A percentile compares a stretch with the other conserved stretches of the same genome.
Conservation (phyloP, 2,888 invertebrate genomes). For the Antitype chi region DNA sequence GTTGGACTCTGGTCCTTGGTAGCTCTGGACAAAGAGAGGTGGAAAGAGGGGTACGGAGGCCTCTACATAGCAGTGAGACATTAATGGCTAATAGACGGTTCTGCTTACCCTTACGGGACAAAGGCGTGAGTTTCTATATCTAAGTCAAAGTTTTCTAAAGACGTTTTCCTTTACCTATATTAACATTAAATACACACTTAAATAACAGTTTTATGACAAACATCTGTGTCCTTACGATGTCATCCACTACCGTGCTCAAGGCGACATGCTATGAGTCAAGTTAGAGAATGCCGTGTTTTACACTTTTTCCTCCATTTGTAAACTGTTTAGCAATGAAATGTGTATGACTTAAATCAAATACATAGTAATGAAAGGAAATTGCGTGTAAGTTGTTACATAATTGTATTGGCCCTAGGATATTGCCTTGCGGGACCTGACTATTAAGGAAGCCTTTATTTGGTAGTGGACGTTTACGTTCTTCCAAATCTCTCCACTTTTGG, state of each 20-base stretch:
- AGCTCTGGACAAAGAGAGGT: too few species aligned
- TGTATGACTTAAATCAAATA: constrained; percentile 24
- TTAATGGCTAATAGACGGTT: too few species aligned
- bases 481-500: too few species aligned
- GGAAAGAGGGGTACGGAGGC: too few species aligned
- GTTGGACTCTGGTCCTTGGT: too few species aligned
- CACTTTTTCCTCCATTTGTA: constrained; percentile 36
- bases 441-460: background rate
- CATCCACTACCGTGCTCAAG: constrained; percentile 31
- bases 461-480: background rate
- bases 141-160: background rate
- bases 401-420: constrained; percentile 16
- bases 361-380: constrained; percentile 1
- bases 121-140: background rate
- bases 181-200: constrained; percentile 17
- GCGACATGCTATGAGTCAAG: constrained; percentile 35
- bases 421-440: constrained; percentile 3
- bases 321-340: constrained; percentile 12
- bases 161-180: background rate
- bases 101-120: background rate
- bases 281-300: constrained; percentile 1
- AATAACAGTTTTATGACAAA: constrained; percentile 29
- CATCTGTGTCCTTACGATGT: constrained; percentile 49
- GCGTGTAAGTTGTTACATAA: background rate
- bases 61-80: too few species aligned